Evolutionary conservation across 2,797 vertebrate genomes (phyloP).

Genomic region (Gadopsis marmoratus): DNA sequence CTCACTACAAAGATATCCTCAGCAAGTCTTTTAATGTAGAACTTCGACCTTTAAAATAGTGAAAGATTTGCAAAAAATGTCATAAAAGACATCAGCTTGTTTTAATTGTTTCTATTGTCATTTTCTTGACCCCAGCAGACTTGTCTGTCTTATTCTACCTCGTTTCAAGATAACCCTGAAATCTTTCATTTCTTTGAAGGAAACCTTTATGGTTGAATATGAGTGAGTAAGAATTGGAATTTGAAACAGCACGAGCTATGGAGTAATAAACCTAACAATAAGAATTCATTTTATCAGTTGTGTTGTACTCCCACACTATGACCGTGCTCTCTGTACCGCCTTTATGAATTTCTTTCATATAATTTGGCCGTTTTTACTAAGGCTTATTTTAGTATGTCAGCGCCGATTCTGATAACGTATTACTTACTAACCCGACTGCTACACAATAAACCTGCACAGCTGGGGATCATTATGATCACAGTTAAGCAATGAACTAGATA

Average conservation of each 20-base stretch:
- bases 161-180: not conserved
- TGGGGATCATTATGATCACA: conserved; percentile 35
- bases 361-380: conserved; percentile 12
- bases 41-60: conserved; percentile 8
- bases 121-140: not conserved
- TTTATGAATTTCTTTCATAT: conserved; percentile 4
- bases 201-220: conserved; percentile 12
- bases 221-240: too few species aligned
- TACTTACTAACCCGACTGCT: conserved; percentile 5
- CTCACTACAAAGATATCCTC: not conserved
- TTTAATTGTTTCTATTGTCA: not conserved
- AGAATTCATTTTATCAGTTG: conserved; percentile 22
- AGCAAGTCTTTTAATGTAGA: not conserved
- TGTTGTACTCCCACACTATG: conserved; percentile 6
- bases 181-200: conserved; percentile 8
- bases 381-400: conserved; percentile 30
- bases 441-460: conserved; percentile 33
- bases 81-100: not conserved
- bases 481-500: conserved; percentile 19
- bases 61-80: not conserved
- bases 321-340: not conserved
- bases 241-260: too few species aligned
- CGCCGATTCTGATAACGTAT: conserved; percentile 19
- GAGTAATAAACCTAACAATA: conserved; percentile 22
- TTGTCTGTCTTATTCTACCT: conserved; percentile 3